Percentiles rank a stretch among this genome's conserved stretches.
These are phyloP conservation scores for Cebus imitator DNA, from an alignment of 2,113 vertebrate species.

Conservation along the genomic window DNA sequence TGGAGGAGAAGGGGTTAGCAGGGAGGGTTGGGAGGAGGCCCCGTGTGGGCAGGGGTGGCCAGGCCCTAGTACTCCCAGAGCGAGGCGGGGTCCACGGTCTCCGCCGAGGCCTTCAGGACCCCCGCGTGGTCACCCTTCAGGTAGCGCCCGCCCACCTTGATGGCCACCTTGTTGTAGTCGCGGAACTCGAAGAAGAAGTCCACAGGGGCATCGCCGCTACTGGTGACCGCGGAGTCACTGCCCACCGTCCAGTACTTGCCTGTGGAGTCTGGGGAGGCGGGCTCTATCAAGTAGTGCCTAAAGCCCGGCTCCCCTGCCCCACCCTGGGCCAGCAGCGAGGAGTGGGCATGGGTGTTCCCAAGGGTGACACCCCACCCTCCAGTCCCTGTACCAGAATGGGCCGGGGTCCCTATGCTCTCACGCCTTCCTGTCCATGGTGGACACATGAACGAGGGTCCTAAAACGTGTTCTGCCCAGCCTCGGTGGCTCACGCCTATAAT, in stretches of 20 bases:
- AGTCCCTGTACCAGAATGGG: fast-evolving
- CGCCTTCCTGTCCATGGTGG: fast-evolving
- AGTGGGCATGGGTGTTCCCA: background rate
- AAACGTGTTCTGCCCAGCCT: fast-evolving
- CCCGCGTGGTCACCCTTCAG: conserved; percentile 97
- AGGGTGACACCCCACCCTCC: background rate
- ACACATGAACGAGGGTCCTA: background rate
- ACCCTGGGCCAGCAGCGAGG: background rate
- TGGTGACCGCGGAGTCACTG: conserved; percentile 92
- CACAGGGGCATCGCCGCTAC: conserved; percentile 94
- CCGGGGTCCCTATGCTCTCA: background rate
- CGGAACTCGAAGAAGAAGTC: conserved; percentile 99
- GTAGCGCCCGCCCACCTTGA: conserved; percentile 94
- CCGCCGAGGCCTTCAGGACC: conserved; percentile 95
- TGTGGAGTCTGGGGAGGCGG: conserved; percentile 89
- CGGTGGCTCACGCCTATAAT: too few species aligned
- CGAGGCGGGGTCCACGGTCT: conserved; percentile 93
- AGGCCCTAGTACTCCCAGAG: conserved; percentile 96
- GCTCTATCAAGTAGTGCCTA: background rate
- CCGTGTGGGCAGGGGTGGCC: background rate
- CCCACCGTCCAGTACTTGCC: conserved; percentile 99
- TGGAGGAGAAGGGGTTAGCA: background rate
- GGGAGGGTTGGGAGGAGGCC: background rate
- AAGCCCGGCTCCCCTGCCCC: fast-evolving
- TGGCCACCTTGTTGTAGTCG: conserved; percentile 98